Evolutionary conservation across 1,140 invertebrate genomes (phyloP).

Genomic region (Zaprionus africanus): DNA sequence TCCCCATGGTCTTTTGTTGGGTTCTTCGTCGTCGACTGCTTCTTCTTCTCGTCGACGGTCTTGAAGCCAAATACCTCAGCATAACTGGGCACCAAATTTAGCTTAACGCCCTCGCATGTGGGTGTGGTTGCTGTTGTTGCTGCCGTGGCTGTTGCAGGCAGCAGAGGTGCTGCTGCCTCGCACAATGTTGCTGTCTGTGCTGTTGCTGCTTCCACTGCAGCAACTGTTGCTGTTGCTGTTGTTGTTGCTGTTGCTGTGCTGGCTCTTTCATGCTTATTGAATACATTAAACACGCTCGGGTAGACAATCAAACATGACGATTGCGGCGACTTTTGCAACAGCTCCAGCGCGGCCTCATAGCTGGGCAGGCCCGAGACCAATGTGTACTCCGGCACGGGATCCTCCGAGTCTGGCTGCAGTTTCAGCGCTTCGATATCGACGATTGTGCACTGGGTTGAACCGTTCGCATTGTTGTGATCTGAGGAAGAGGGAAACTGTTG

Average conservation of each 20-base stretch:
- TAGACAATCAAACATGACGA: slow-evolving; percentile 80
- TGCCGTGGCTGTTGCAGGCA: slow-evolving; percentile 41
- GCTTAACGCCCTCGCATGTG: slow-evolving; percentile 60
- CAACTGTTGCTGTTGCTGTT: slow-evolving; percentile 34
- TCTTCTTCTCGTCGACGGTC: slow-evolving; percentile 68
- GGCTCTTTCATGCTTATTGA: slow-evolving; percentile 71
- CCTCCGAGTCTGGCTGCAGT: slow-evolving; percentile 78
- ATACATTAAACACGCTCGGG: slow-evolving; percentile 80
- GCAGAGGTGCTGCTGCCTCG: slow-evolving; percentile 60
- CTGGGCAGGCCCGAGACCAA: slow-evolving; percentile 87
- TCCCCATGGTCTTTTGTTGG: slow-evolving; percentile 54
- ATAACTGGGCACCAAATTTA: slow-evolving; percentile 73
- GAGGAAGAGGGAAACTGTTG: slow-evolving; percentile 16
- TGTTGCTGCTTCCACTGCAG: slow-evolving; percentile 9
- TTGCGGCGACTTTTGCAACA: slow-evolving; percentile 83
- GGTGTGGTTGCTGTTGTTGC: slow-evolving; percentile 42
- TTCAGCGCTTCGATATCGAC: slow-evolving; percentile 76
- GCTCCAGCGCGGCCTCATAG: slow-evolving; percentile 87
- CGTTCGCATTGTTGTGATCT: slow-evolving; percentile 73
- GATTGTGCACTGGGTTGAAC: slow-evolving; percentile 67
- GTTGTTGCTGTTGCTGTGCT: slow-evolving; percentile 39
- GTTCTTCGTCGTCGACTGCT: slow-evolving; percentile 48
- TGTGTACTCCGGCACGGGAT: slow-evolving; percentile 87
- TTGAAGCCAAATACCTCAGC: slow-evolving; percentile 71
- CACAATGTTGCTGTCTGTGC: slow-evolving; percentile 35